phyloP scores from a whole-genome alignment of 2,113 vertebrate species.

The Guaruba guarouba region DNA sequence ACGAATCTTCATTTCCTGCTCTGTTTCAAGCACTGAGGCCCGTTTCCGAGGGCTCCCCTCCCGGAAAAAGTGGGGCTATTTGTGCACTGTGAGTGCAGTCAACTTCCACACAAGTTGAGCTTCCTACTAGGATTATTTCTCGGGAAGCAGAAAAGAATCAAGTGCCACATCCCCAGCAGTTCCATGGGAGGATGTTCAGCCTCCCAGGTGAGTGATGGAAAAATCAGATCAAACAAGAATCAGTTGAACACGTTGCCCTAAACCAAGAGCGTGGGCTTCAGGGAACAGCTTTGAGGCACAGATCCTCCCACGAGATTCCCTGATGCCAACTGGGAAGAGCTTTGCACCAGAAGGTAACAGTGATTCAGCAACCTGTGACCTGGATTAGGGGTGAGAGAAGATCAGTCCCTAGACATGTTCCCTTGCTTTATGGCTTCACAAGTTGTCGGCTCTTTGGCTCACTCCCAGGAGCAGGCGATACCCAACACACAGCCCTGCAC shows the following conservation, averaged over 20 bases:
- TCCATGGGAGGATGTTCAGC: not conserved
- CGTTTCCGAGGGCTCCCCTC: not conserved
- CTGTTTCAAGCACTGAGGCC: not conserved
- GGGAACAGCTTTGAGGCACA: constrained; percentile 12
- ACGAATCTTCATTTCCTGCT: not conserved
- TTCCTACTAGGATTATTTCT: not conserved
- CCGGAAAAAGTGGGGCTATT: not conserved
- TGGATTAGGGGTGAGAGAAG: not conserved
- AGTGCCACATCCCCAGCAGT: not conserved
- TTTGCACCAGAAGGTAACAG: constrained; percentile 29
- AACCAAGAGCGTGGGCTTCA: not conserved
- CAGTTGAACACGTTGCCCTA: not conserved
- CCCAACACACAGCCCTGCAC: not conserved
- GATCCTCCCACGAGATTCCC: constrained; percentile 7
- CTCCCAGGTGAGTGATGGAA: not conserved
- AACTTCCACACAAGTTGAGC: not conserved
- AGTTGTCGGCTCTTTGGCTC: not conserved
- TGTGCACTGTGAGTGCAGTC: not conserved
- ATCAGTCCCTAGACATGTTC: not conserved
- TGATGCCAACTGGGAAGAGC: not conserved
- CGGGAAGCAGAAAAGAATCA: not conserved
- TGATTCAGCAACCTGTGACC: constrained; percentile 9
- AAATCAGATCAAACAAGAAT: not conserved
- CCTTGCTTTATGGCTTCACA: not conserved
- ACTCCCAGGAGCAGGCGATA: not conserved